phyloP scores from a whole-genome alignment of 2,888 invertebrate species.

The Aspidiotus destructor region DNA sequence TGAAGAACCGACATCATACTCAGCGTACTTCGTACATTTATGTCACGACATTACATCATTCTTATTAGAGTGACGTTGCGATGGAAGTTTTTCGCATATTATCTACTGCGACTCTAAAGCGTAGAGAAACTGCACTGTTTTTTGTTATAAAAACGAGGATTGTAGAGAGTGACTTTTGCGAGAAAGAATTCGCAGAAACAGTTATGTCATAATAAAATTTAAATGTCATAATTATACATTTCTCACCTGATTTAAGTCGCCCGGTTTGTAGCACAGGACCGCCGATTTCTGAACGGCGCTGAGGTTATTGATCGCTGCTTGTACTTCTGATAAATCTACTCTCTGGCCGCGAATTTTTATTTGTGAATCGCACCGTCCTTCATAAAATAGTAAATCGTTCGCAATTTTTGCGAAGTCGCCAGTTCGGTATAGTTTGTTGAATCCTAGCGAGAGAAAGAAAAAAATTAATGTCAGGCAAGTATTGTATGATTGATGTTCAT shows the following conservation, averaged over 20 bases:
- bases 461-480: background rate
- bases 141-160: too few relatives aligned
- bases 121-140: too few relatives aligned
- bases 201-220: too few relatives aligned
- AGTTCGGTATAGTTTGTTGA: slow-evolving; percentile 56
- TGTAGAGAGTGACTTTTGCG: too few relatives aligned
- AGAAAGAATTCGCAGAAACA: too few relatives aligned
- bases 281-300: slow-evolving; percentile 60
- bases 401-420: slow-evolving; percentile 71
- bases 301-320: slow-evolving; percentile 56
- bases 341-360: slow-evolving; percentile 77
- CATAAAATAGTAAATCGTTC: slow-evolving; percentile 59
- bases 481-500: background rate
- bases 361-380: slow-evolving; percentile 78
- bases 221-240: background rate
- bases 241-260: slow-evolving; percentile 48
- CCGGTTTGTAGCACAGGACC: slow-evolving; percentile 68
- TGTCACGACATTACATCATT: too few relatives aligned
- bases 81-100: too few relatives aligned
- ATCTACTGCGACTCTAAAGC: too few relatives aligned
- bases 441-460: slow-evolving; percentile 14
- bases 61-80: too few relatives aligned
- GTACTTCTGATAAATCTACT: slow-evolving; percentile 75
- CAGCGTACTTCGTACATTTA: too few relatives aligned
- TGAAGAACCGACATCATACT: too few relatives aligned